These are phyloP conservation scores for Accipiter virgatus DNA, from an alignment of 2,113 vertebrate genomes.

Conservation along the genomic window DNA sequence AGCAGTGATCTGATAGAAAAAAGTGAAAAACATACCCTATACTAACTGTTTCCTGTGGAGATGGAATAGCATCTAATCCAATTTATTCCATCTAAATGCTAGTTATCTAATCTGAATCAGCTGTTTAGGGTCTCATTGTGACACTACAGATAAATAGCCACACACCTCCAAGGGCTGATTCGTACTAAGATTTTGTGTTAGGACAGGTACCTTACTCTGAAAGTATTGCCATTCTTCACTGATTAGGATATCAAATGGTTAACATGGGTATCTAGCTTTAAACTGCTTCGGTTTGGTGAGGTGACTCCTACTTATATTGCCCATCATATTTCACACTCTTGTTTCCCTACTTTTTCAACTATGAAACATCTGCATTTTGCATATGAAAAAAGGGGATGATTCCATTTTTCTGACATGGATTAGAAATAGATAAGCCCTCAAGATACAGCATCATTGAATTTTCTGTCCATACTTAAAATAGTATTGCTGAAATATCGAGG, in stretches of 20 bases:
- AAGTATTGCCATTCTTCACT: rapidly evolving
- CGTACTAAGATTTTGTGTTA: neutral
- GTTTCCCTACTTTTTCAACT: neutral
- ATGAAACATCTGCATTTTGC: neutral
- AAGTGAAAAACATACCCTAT: neutral
- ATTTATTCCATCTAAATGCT: neutral
- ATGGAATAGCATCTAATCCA: neutral
- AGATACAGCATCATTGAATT: neutral
- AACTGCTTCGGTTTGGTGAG: neutral
- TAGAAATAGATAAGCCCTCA: neutral
- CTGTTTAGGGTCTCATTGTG: neutral
- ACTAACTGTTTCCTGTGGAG: neutral
- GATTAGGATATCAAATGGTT: neutral
- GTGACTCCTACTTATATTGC: neutral
- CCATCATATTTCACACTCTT: neutral
- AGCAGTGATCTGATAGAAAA: neutral
- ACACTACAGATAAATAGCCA: neutral
- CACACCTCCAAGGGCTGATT: neutral
- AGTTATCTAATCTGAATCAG: neutral
- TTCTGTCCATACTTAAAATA: neutral
- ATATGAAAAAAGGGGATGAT: neutral
- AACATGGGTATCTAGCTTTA: neutral
- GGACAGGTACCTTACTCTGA: neutral
- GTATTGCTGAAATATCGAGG: neutral
- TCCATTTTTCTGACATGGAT: neutral